phyloP scores from a whole-genome alignment of 1,140 invertebrate genomes.

The Lerema accius region DNA sequence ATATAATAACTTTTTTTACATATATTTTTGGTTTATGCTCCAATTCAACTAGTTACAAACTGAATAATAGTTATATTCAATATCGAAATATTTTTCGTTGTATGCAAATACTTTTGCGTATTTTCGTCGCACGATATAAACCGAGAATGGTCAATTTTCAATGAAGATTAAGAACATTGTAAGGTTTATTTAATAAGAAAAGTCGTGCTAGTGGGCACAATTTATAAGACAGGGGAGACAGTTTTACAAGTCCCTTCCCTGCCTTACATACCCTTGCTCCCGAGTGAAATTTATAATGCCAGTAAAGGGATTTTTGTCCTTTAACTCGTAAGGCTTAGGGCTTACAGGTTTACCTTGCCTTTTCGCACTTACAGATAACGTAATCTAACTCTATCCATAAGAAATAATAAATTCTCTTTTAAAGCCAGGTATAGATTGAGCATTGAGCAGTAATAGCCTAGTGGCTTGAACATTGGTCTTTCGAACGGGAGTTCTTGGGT shows the following conservation, averaged over 20 bases:
- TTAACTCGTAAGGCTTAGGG: not conserved
- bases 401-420: no score
- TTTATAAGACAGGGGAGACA: conserved; percentile 5
- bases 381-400: no score
- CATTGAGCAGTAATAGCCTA: no score
- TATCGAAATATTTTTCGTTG: no score
- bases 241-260: conserved; percentile 1
- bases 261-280: not conserved
- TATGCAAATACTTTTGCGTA: no score
- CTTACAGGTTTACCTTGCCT: not conserved
- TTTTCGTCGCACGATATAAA: not conserved
- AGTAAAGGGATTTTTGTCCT: not conserved
- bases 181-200: conserved; percentile 1
- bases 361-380: not conserved
- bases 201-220: conserved; percentile 1
- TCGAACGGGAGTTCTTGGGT: no score
- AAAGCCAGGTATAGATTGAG: no score
- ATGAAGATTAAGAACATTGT: not conserved
- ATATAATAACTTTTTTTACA: no score
- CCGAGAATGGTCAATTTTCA: not conserved
- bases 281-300: not conserved
- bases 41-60: no score
- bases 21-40: no score
- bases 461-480: no score
- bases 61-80: no score